Evolutionary conservation across 1,140 invertebrate genomes (phyloP).

Genomic region (Lethocerus indicus): DNA sequence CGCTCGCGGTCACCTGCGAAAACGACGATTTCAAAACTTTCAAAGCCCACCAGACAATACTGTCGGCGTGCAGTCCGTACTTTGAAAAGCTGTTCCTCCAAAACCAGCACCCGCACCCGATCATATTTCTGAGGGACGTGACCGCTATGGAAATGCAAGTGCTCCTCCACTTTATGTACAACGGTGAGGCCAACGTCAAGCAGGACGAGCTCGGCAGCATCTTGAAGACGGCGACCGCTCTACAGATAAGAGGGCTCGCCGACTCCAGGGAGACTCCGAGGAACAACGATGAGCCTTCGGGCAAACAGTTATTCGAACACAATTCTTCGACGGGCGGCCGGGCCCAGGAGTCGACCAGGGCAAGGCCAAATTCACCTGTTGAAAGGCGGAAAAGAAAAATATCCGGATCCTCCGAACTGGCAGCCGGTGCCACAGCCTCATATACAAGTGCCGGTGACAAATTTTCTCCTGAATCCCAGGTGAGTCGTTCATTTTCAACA

Average conservation of each 20-base stretch:
- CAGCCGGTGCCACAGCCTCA: constrained; percentile 4
- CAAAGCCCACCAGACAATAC: constrained; percentile 82
- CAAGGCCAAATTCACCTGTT: constrained; percentile 10
- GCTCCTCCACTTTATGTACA: constrained; percentile 79
- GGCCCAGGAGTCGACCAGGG: constrained; percentile 2
- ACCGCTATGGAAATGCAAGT: constrained; percentile 73
- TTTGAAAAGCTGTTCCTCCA: constrained; percentile 86
- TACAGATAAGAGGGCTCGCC: constrained; percentile 69
- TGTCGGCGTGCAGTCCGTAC: constrained; percentile 87
- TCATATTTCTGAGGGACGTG: constrained; percentile 82
- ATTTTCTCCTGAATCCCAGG: constrained; percentile 14
- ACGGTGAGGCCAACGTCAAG: constrained; percentile 75
- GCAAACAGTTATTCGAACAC: constrained; percentile 6
- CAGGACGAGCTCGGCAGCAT: constrained; percentile 74
- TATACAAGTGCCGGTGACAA: constrained; percentile 8
- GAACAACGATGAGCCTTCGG: constrained; percentile 2
- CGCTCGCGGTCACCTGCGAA: constrained; percentile 64
- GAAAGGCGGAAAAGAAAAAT: constrained; percentile 17
- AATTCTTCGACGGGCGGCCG: neutral
- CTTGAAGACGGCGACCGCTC: constrained; percentile 75
- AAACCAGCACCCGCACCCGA: constrained; percentile 79
- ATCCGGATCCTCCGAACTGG: constrained; percentile 13
- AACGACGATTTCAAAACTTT: constrained; percentile 44
- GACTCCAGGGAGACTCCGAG: constrained; percentile 14
- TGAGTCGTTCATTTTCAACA: constrained; percentile 7